phyloP scores from a whole-genome alignment of 2,888 invertebrate species.

The Nymphalis urticae region DNA sequence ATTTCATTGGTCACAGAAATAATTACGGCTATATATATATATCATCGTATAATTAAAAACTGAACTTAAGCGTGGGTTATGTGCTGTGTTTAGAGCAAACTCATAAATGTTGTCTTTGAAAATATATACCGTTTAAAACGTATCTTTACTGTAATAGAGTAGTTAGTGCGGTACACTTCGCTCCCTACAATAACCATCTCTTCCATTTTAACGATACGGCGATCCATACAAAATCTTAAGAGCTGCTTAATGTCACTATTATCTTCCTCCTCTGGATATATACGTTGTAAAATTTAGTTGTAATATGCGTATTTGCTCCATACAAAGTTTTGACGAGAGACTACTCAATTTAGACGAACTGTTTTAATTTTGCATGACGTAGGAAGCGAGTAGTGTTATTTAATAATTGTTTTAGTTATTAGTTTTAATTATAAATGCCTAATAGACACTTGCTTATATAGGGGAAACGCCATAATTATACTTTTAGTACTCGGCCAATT shows the following conservation, averaged over 20 bases:
- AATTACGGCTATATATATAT: conserved; percentile 5
- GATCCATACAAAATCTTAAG: conserved; percentile 36
- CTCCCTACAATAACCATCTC: conserved; percentile 27
- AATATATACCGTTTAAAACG: conserved; percentile 12
- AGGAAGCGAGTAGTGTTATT: too few species aligned
- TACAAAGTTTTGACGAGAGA: background rate
- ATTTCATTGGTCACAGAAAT: background rate
- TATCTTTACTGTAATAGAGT: conserved; percentile 14
- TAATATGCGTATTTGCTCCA: background rate
- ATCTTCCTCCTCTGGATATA: conserved; percentile 15
- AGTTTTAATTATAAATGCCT: too few species aligned
- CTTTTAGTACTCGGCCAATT: too few species aligned
- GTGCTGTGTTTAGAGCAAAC: background rate
- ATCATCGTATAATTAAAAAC: conserved; percentile 7
- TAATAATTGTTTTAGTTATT: too few species aligned
- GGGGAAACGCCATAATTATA: too few species aligned
- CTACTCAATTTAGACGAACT: background rate
- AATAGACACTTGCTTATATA: too few species aligned
- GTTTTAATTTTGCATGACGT: background rate
- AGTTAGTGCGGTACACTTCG: conserved; percentile 18
- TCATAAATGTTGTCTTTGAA: conserved; percentile 8
- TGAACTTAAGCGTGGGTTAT: background rate
- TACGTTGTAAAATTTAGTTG: background rate
- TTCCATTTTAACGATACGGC: conserved; percentile 35
- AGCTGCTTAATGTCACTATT: conserved; percentile 37